Evolutionary conservation across 1,140 invertebrate species (phyloP).

Genomic region (Archivesica marissinica): DNA sequence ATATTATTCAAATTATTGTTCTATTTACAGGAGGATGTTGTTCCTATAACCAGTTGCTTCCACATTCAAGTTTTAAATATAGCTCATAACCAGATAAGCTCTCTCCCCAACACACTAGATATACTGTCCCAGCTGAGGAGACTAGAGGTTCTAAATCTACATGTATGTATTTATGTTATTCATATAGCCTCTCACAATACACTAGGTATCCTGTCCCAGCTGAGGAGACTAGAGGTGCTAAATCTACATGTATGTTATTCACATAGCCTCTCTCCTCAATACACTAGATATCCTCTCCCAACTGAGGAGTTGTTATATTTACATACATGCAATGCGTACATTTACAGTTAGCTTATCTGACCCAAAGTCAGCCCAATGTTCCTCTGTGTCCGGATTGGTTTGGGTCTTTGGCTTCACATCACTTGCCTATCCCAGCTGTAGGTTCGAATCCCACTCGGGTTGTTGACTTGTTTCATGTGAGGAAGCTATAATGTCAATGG

Average conservation of each 20-base stretch:
- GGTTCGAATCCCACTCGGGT: no score
- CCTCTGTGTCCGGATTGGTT: no score
- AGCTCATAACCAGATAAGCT: constrained; percentile 73
- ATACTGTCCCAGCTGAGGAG: constrained; percentile 68
- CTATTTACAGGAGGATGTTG: constrained; percentile 72
- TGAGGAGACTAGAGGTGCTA: constrained; percentile 62
- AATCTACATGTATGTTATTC: not conserved
- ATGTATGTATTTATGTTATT: constrained; percentile 70
- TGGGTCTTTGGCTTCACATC: no score
- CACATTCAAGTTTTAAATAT: constrained; percentile 75
- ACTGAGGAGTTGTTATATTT: no score
- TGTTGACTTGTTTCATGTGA: no score
- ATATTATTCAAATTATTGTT: not conserved
- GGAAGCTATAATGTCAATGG: no score
- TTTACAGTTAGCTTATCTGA: no score
- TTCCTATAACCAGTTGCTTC: constrained; percentile 77
- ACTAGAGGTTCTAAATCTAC: constrained; percentile 71
- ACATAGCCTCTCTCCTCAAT: no score
- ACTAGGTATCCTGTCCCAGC: constrained; percentile 69
- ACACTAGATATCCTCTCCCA: no score
- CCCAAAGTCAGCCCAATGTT: no score
- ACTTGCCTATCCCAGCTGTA: no score
- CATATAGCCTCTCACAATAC: constrained; percentile 72
- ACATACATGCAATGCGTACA: no score
- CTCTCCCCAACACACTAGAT: constrained; percentile 71